These are phyloP conservation scores for Solenopsis fugax DNA, from an alignment of 1,140 invertebrate genomes.

Conservation along the genomic window DNA sequence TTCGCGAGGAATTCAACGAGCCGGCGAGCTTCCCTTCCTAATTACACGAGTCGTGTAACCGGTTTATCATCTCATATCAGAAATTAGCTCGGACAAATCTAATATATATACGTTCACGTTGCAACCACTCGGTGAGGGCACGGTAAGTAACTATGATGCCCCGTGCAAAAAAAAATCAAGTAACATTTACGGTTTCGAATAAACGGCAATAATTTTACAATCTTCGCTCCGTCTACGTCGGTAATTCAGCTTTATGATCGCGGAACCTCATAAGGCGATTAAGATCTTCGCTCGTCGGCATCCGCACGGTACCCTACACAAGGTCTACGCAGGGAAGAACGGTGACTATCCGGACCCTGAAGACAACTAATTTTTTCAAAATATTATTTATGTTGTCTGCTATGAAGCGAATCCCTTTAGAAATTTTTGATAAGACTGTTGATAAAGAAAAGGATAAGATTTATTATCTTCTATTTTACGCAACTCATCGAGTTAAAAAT, in stretches of 20 bases:
- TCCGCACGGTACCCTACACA: neutral
- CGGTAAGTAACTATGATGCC: constrained; percentile 38
- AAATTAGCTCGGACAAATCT: constrained; percentile 57
- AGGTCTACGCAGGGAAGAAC: constrained; percentile 32
- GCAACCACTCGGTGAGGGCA: neutral
- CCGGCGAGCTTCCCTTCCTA: constrained; percentile 36
- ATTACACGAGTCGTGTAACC: constrained; percentile 50
- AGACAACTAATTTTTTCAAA: constrained; percentile 1
- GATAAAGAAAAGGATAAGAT: neutral
- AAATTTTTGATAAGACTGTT: neutral
- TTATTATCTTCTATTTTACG: neutral
- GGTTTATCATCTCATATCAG: constrained; percentile 57
- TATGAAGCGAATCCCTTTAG: neutral
- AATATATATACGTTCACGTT: constrained; percentile 32
- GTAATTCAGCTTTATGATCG: constrained; percentile 54
- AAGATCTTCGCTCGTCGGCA: constrained; percentile 48
- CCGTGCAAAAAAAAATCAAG: constrained; percentile 28
- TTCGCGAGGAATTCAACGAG: constrained; percentile 15
- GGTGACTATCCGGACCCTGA: constrained; percentile 2
- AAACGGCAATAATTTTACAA: constrained; percentile 63
- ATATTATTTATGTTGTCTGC: neutral
- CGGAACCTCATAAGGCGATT: constrained; percentile 60
- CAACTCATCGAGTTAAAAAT: neutral
- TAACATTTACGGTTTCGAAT: constrained; percentile 59
- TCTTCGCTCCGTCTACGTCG: constrained; percentile 33